Percentiles rank a stretch among this genome's conserved stretches.
phyloP scores from a whole-genome alignment of 1,140 invertebrate species.

The Ladona fulva region DNA sequence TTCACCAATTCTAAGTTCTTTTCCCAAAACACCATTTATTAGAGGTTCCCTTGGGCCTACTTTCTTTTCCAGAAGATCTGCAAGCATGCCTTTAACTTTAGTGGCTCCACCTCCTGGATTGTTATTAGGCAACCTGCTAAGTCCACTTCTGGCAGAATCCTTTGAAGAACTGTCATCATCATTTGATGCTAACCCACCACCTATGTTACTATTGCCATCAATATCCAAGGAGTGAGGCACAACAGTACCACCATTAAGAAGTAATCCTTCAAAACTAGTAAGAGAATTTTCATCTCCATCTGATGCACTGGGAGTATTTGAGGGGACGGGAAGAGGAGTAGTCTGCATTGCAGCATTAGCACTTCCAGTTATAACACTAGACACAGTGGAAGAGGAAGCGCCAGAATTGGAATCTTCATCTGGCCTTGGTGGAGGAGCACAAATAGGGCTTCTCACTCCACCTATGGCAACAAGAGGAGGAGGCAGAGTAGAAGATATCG shows the following conservation, averaged over 20 bases:
- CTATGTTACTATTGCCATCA: constrained; percentile 27
- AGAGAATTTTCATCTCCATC: constrained; percentile 43
- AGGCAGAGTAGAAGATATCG: background rate
- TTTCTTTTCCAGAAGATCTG: constrained; percentile 56
- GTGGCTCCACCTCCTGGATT: background rate
- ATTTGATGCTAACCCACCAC: background rate
- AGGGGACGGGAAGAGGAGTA: background rate
- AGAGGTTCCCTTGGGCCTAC: constrained; percentile 49
- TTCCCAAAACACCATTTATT: constrained; percentile 47
- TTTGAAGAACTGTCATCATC: constrained; percentile 22
- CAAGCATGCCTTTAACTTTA: constrained; percentile 40
- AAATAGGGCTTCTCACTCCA: background rate
- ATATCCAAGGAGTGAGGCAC: constrained; percentile 43
- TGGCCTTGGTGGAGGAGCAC: constrained; percentile 12
- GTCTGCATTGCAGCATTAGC: background rate
- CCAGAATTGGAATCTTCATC: background rate
- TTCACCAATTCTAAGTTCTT: constrained; percentile 50
- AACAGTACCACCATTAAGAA: constrained; percentile 41
- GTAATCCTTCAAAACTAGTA: constrained; percentile 51
- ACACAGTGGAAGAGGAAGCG: constrained; percentile 12
- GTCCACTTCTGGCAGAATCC: constrained; percentile 18
- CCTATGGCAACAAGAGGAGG: background rate
- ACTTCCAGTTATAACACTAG: background rate
- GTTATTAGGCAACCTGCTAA: background rate
- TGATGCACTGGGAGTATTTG: constrained; percentile 22